Base-by-base conservation (phyloP, 2,888 invertebrate genomes). In the Morpho helenor region DNA sequence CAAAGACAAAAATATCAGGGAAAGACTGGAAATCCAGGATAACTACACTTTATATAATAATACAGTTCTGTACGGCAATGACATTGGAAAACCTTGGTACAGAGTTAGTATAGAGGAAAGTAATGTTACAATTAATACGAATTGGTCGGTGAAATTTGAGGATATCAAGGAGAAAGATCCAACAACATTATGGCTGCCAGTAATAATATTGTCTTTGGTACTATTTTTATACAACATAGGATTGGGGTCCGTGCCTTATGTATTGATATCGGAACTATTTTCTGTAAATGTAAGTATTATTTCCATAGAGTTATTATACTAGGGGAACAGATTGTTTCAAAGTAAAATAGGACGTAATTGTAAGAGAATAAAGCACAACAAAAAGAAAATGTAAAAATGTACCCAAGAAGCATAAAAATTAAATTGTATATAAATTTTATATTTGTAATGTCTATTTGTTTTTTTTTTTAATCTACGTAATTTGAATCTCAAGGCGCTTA, bases 201-300 rank as follows among this genome's bases (percentile, higher is more conserved):
- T 86, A n/a, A 70, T 80, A 40, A 62, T 90, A 66, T 60, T 90
- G 52, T 90, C 90, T 2, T 56, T 79, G 52, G 80, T 84, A 51
- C 65, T 89, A 46, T 90, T 90, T 68, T 70, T 90, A 60, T 90
- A 87, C 67, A 90, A 90, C 60, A 80, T 89, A 52, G 90, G 90
- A 49, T 74, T 90, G 67, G 90, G 90, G 62, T 88, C 90, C 8
- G 85, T 90, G 76, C 90, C 90, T 79, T 89, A 82, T 67, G 87
- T 90, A 41, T 73, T 90, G 58, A 79, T 88, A 60, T 82, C 88
- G 31, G 90, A 90, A 54, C 64, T 89, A 56, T 90, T 90, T 77
- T 71, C 83, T 47, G 76, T 84, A 9, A 82, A 87, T 70, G 90
- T 90, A 59, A 87, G 90, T 88, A 75, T 53, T 9, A 7, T 44